Conservation (phyloP, 2,113 vertebrate species). For the Suncus etruscus region DNA sequence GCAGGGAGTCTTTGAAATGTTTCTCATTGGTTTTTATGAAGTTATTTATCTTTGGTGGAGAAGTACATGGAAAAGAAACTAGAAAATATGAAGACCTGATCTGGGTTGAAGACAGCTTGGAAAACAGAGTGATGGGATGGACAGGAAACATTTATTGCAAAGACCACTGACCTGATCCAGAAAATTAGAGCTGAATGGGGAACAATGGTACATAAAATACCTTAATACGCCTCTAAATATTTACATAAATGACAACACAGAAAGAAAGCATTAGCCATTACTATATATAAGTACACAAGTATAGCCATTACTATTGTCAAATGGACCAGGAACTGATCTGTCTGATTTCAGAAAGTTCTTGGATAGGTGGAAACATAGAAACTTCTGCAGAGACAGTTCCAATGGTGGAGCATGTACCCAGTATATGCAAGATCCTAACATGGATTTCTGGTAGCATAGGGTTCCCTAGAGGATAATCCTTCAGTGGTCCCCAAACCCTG, state of each 20-base stretch:
- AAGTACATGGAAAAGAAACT: not conserved
- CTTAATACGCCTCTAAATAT: slow-evolving; percentile 37
- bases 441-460: too few species aligned
- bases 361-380: too few species aligned
- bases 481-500: too few species aligned
- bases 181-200: slow-evolving; percentile 42
- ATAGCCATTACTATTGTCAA: not conserved
- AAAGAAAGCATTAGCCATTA: slow-evolving; percentile 50
- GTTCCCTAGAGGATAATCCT: too few species aligned
- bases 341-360: slow-evolving; percentile 56
- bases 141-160: not conserved
- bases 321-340: not conserved
- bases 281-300: too few species aligned
- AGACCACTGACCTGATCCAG: not conserved
- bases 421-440: too few species aligned
- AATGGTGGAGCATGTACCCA: too few species aligned
- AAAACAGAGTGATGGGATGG: not conserved
- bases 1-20: not conserved
- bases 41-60: slow-evolving; percentile 32
- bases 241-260: slow-evolving; percentile 4
- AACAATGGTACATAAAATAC: not conserved
- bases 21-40: slow-evolving; percentile 32
- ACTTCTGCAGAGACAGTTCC: too few species aligned
- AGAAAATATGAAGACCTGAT: not conserved
- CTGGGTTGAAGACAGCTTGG: not conserved